Percentiles rank a stretch among this genome's conserved stretches.
These are phyloP conservation scores for Volucella zonaria DNA, from an alignment of 2,888 invertebrate species.

Conservation along the genomic window DNA sequence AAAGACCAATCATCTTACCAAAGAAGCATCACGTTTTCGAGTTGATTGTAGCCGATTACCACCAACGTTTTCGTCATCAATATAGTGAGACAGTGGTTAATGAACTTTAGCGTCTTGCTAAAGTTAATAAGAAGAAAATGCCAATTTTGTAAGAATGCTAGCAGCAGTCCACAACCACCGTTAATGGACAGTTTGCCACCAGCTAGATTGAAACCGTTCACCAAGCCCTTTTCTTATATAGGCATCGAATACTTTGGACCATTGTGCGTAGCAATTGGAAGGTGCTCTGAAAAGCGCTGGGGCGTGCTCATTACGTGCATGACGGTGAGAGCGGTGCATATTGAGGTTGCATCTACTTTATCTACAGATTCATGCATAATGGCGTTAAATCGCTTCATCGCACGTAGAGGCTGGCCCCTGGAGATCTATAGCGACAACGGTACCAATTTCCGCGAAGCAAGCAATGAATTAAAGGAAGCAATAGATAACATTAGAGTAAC, in stretches of 20 bases:
- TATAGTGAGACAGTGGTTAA: slow-evolving; percentile 8
- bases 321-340: slow-evolving; percentile 56
- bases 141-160: slow-evolving; percentile 24
- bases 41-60: neutral
- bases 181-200: slow-evolving; percentile 35
- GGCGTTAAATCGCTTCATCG: slow-evolving; percentile 43
- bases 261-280: slow-evolving; percentile 24
- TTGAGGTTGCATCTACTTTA: no score
- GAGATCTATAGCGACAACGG: slow-evolving; percentile 60
- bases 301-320: slow-evolving; percentile 62
- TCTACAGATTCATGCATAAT: no score
- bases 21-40: neutral
- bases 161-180: slow-evolving; percentile 11
- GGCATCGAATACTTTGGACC: slow-evolving; percentile 59
- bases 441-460: slow-evolving; percentile 46
- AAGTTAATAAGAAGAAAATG: neutral
- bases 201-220: slow-evolving; percentile 43
- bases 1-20: neutral
- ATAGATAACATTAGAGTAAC: no score
- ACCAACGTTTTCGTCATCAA: neutral
- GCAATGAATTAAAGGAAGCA: slow-evolving; percentile 12
- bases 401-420: slow-evolving; percentile 29
- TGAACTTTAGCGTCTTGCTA: neutral
- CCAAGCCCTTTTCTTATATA: slow-evolving; percentile 35
- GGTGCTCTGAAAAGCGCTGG: slow-evolving; percentile 48